Conservation (phyloP, 2,888 invertebrate species). For the Agonopterix heracliana region DNA sequence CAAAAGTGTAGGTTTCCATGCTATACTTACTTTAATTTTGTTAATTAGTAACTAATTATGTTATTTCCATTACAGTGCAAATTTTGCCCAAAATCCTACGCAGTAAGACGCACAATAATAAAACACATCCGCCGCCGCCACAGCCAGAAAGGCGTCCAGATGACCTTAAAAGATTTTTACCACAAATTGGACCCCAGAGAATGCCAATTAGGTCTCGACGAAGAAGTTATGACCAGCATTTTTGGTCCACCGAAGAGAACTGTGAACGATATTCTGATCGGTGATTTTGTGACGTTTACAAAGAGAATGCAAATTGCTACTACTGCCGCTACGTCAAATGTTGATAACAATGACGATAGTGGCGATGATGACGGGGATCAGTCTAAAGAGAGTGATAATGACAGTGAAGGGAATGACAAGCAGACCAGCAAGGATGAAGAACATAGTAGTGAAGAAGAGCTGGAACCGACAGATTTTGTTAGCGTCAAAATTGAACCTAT, state of each 20-base stretch:
- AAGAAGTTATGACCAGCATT: conserved; percentile 49
- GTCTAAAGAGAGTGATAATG: conserved; percentile 12
- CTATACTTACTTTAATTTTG: too few relatives aligned
- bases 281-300: conserved; percentile 38
- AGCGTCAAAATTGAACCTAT: conserved; percentile 62
- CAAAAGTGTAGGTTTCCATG: too few relatives aligned
- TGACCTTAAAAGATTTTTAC: conserved; percentile 44
- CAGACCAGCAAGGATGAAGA: conserved; percentile 13
- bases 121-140: conserved; percentile 67
- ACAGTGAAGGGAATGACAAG: conserved; percentile 11
- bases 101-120: conserved; percentile 59
- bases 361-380: conserved; percentile 16
- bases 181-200: conserved; percentile 55
- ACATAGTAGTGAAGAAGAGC: conserved; percentile 25
- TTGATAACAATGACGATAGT: conserved; percentile 14
- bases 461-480: conserved; percentile 65
- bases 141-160: conserved; percentile 34
- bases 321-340: background rate
- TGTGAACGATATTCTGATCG: conserved; percentile 30
- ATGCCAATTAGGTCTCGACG: conserved; percentile 53
- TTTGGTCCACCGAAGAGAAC: conserved; percentile 53
- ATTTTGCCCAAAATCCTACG: conserved; percentile 65
- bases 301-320: conserved; percentile 12
- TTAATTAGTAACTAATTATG: too few relatives aligned
- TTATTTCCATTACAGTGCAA: conserved; percentile 55